A percentile compares a stretch with the other conserved stretches of the same genome.
These are phyloP conservation scores for Argyrosomus japonicus DNA, from an alignment of 2,113 vertebrate genomes.

Conservation along the genomic window DNA sequence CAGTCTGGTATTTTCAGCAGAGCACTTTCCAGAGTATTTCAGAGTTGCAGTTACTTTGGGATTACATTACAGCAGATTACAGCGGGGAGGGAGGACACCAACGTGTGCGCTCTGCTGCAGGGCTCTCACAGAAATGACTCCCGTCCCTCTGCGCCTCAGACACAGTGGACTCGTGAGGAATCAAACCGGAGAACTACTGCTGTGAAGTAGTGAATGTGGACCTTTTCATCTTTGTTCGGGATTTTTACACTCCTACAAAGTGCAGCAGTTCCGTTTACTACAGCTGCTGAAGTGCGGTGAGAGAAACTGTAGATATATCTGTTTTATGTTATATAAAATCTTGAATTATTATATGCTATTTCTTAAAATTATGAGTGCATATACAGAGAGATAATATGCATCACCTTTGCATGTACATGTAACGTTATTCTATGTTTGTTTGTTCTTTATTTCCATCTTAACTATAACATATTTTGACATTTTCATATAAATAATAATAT, in stretches of 20 bases:
- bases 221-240: not conserved
- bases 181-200: slow-evolving; percentile 25
- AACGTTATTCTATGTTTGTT: not conserved
- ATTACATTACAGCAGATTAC: slow-evolving; percentile 51
- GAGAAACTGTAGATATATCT: not conserved
- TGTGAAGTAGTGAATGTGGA: slow-evolving; percentile 33
- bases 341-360: not conserved
- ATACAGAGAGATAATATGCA: not conserved
- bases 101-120: slow-evolving; percentile 42
- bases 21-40: slow-evolving; percentile 16
- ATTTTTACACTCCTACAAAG: not conserved
- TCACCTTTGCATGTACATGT: not conserved
- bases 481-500: not conserved
- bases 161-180: slow-evolving; percentile 41
- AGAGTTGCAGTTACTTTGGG: slow-evolving; percentile 31
- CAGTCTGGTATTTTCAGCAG: slow-evolving; percentile 27
- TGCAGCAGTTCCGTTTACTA: not conserved
- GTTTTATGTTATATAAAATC: not conserved
- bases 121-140: slow-evolving; percentile 45
- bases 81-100: slow-evolving; percentile 57
- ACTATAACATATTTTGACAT: too few species aligned
- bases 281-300: slow-evolving; percentile 32
- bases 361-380: not conserved
- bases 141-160: slow-evolving; percentile 50
- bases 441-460: not conserved